Conservation (phyloP, 2,113 vertebrate species). For the Phycodurus eques region DNA sequence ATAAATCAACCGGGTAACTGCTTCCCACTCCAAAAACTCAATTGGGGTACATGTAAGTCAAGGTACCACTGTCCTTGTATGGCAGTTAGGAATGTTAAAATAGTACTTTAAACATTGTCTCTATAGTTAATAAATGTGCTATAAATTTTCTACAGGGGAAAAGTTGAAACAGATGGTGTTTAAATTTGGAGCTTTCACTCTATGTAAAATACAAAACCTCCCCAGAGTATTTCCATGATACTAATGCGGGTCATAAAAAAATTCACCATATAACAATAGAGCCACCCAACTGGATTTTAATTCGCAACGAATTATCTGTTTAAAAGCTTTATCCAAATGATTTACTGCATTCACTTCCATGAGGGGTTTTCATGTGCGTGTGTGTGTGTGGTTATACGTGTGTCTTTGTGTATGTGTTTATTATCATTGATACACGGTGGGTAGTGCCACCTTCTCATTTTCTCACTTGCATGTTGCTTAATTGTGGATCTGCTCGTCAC, state of each 20-base stretch:
- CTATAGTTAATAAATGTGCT: no score
- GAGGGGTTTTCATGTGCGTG: neutral
- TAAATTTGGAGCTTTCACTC: neutral
- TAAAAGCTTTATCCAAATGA: constrained; percentile 18
- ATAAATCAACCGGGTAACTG: no score
- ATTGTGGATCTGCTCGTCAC: constrained; percentile 55
- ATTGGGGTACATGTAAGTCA: no score
- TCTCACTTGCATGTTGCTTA: constrained; percentile 21
- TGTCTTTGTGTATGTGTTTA: neutral
- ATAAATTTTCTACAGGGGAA: no score
- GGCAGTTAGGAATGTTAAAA: no score
- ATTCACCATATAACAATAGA: constrained; percentile 11
- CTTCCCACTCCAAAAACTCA: no score
- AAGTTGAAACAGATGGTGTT: no score
- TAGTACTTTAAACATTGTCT: no score
- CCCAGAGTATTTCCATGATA: neutral
- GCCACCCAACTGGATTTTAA: constrained; percentile 16
- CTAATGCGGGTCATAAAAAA: constrained; percentile 1
- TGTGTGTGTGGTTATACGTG: neutral
- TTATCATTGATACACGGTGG: neutral
- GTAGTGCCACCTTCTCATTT: constrained; percentile 5
- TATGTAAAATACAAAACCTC: neutral
- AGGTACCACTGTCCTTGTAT: no score
- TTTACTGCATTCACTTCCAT: constrained; percentile 2
- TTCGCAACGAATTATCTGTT: constrained; percentile 18